These are phyloP conservation scores for Cotesia chilonis DNA, from an alignment of 1,140 invertebrate genomes.

Conservation along the genomic window DNA sequence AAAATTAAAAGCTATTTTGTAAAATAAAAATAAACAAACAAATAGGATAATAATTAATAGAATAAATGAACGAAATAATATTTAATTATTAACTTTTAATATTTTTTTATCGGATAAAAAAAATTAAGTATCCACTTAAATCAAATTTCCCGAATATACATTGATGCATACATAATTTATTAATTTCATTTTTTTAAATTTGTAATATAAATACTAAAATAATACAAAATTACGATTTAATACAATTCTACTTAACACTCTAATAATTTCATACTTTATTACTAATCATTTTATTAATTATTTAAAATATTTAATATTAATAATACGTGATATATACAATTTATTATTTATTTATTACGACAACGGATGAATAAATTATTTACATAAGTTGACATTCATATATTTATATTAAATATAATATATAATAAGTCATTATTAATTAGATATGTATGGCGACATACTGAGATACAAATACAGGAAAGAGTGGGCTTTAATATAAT, in stretches of 20 bases:
- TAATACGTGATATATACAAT: slow-evolving; percentile 59
- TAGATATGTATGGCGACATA: slow-evolving; percentile 35
- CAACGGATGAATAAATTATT: slow-evolving; percentile 53
- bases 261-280: slow-evolving; percentile 20
- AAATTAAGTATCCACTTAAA: too few species aligned
- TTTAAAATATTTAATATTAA: slow-evolving; percentile 4
- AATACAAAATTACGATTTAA: slow-evolving; percentile 59
- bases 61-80: neutral
- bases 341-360: slow-evolving; percentile 42
- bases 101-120: too few species aligned
- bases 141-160: too few species aligned
- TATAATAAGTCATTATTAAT: slow-evolving; percentile 32
- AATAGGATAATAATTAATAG: too few species aligned
- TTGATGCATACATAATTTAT: too few species aligned
- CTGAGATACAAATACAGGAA: slow-evolving; percentile 25
- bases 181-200: too few species aligned
- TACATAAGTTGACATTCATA: slow-evolving; percentile 59
- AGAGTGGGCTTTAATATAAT: neutral
- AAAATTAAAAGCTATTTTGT: neutral
- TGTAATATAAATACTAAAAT: slow-evolving; percentile 62
- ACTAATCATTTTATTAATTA: slow-evolving; percentile 15
- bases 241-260: slow-evolving; percentile 48
- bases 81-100: slow-evolving; percentile 1
- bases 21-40: neutral
- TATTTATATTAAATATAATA: too few species aligned